Percentiles rank a stretch among this genome's conserved stretches.
Evolutionary conservation across 1,140 invertebrate species (phyloP).

Genomic region (Zaprionus capensis): DNA sequence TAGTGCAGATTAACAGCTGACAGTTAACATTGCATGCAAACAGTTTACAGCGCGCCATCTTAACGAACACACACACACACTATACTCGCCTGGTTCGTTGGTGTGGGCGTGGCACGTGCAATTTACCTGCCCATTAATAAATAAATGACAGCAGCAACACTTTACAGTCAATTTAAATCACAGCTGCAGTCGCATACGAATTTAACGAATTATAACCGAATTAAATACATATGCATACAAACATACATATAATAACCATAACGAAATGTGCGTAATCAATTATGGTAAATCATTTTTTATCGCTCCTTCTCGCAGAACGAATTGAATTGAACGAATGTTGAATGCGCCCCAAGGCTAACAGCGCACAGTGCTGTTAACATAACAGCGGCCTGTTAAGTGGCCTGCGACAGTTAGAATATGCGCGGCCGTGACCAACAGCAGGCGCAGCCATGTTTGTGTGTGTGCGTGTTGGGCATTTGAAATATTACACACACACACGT

Average conservation of each 20-base stretch:
- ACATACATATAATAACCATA: constrained; percentile 13
- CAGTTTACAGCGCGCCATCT: constrained; percentile 6
- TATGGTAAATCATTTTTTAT: constrained; percentile 28
- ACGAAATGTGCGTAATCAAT: constrained; percentile 41
- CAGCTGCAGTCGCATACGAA: constrained; percentile 6
- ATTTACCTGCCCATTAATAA: constrained; percentile 51
- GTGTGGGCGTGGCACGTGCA: constrained; percentile 42
- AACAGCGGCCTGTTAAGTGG: constrained; percentile 24
- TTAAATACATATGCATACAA: constrained; percentile 20
- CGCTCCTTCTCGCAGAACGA: not conserved
- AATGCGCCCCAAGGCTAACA: constrained; percentile 32
- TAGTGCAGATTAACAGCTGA: not conserved
- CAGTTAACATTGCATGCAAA: constrained; percentile 7
- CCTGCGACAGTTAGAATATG: constrained; percentile 44
- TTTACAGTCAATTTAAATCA: constrained; percentile 43
- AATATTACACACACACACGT: constrained; percentile 24
- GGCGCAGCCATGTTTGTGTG: not conserved
- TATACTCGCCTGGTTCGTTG: constrained; percentile 4
- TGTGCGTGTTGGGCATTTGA: constrained; percentile 41
- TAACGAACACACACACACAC: constrained; percentile 1
- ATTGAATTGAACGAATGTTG: constrained; percentile 23
- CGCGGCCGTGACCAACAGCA: constrained; percentile 17
- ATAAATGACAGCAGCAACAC: constrained; percentile 53
- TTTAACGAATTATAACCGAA: constrained; percentile 31
- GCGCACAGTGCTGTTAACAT: not conserved